Evolutionary conservation across 2,888 invertebrate species (phyloP).

Genomic region (Sesamia inferens): DNA sequence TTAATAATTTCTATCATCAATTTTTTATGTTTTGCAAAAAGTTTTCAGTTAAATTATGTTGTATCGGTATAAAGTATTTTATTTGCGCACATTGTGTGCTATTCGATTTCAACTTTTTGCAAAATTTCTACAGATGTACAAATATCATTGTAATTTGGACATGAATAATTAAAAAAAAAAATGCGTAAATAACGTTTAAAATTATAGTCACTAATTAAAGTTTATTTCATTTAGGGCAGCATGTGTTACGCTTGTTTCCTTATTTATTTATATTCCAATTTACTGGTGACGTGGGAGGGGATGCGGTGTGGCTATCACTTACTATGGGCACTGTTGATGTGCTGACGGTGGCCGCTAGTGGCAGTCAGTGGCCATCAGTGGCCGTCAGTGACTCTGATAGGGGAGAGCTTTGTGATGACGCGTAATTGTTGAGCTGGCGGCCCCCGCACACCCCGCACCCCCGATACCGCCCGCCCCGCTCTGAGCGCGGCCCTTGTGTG

Average conservation of each 20-base stretch:
- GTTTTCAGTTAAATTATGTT: conserved; percentile 29
- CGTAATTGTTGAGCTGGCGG: conserved; percentile 37
- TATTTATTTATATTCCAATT: conserved; percentile 80
- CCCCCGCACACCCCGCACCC: conserved; percentile 71
- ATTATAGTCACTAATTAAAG: conserved; percentile 52
- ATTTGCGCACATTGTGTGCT: background rate
- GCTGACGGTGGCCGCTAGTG: conserved; percentile 21
- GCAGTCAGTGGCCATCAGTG: background rate
- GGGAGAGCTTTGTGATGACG: conserved; percentile 36
- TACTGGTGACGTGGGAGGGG: conserved; percentile 78
- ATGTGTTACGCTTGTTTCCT: conserved; percentile 83
- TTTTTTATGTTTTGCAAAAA: conserved; percentile 61
- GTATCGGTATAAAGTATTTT: background rate
- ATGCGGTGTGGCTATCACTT: conserved; percentile 67
- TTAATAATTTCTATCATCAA: conserved; percentile 52
- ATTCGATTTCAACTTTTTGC: conserved; percentile 53
- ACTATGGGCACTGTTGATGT: conserved; percentile 37
- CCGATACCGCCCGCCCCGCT: conserved; percentile 79
- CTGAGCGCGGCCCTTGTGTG: conserved; percentile 91
- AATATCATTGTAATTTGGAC: conserved; percentile 49
- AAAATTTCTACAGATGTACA: conserved; percentile 54
- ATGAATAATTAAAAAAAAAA: conserved; percentile 20
- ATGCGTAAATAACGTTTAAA: conserved; percentile 31
- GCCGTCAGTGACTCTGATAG: conserved; percentile 17
- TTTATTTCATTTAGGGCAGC: conserved; percentile 81